Base-by-base conservation (phyloP, 2,888 invertebrate genomes). In the Amblyjoppa fuscipennis region DNA sequence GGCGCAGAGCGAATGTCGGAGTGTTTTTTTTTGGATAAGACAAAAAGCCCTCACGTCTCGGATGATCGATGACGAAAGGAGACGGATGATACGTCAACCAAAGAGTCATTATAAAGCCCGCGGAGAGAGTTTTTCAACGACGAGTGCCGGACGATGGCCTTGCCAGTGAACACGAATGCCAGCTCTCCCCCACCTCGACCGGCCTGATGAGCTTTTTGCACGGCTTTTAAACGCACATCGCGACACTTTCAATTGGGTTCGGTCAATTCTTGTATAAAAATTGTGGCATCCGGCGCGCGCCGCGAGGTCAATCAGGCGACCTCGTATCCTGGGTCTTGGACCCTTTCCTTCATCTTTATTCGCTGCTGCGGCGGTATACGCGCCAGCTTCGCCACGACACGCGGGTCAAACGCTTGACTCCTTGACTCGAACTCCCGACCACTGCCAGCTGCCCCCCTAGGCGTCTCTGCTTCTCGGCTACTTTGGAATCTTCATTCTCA, bases 281-380 rank as follows among this genome's bases (percentile, higher is more conserved):
- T 91, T 87, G 89, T 93, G 92, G 92, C 93, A 93, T 93, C 93
- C 93, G 93, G 93, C 93, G 93, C 88, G 91, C 92, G 93, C 93
- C 92, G 90, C 89, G 91, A 89, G 93, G 94, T 94, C 92, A 93
- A 93, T 89, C 91, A 90, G 90, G 87, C 92, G 93, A 93, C 93
- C 93, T 90, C 92, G 93, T 93, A 93, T 93, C 93, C 93, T 93
- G 93, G 92, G 92, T 93, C 93, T 93, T 86, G 88, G 84, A 74
- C 86, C 86, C 84, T 84, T 86, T 86, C 51, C 79, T 82, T 71
- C 68, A 80, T 83, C 83, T 85, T 82, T 76, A 71, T 82, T 77
- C 66, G 78, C 75, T 66, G 61, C 49, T 61, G 64, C 7, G 64
- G 70, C 71, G 68, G 61, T 88, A 49, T 71, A 70, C 90, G 90